phyloP scores from a whole-genome alignment of 2,797 vertebrate species.

The Eidolon dupreanum region DNA sequence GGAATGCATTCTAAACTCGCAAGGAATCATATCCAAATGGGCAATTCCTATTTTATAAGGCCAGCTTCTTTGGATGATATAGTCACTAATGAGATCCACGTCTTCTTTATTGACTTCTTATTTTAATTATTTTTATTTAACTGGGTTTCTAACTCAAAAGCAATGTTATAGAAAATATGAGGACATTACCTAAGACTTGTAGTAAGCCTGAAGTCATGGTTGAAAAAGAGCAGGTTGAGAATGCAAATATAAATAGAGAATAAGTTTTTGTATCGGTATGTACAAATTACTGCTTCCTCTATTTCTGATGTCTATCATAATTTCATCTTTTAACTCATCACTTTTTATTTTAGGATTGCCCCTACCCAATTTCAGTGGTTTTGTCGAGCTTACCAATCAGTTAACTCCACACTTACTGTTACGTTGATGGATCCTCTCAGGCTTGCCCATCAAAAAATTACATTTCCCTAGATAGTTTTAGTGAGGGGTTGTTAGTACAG shows the following conservation, averaged over 20 bases:
- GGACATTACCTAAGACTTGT: not conserved
- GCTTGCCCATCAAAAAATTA: not conserved
- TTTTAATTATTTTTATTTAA: not conserved
- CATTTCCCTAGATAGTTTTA: not conserved
- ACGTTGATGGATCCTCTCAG: not conserved
- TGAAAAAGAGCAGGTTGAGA: not conserved
- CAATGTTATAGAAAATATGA: not conserved
- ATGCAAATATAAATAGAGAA: not conserved
- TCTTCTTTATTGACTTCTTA: not conserved
- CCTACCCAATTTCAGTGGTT: not conserved
- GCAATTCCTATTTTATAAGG: not conserved
- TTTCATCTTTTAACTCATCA: not conserved
- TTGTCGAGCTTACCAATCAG: not conserved
- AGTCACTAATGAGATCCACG: not conserved
- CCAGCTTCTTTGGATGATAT: not conserved
- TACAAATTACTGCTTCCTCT: not conserved
- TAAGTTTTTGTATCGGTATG: not conserved
- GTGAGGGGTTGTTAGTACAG: not conserved
- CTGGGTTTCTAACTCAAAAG: not conserved
- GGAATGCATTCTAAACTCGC: not conserved
- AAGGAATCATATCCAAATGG: not conserved
- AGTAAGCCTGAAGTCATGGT: not conserved
- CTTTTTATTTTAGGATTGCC: not conserved
- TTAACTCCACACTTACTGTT: not conserved
- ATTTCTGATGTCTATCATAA: not conserved